Percentiles rank a stretch among this genome's conserved stretches.
phyloP scores from a whole-genome alignment of 2,888 invertebrate species.

The Noctua janthe region DNA sequence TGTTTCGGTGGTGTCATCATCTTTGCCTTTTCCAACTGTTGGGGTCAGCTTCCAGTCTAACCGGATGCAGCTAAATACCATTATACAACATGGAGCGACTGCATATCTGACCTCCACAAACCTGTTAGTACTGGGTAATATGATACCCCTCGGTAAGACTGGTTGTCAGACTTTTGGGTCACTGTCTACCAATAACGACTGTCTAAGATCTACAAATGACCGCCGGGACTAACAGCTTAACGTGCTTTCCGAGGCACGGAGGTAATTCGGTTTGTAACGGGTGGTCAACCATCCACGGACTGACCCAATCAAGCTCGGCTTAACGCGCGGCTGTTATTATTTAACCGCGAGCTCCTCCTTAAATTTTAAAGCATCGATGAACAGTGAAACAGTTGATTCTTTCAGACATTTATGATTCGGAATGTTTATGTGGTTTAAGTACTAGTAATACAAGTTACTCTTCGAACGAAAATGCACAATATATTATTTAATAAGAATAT shows the following conservation, averaged over 20 bases:
- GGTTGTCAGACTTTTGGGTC: no score
- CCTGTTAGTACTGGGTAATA: no score
- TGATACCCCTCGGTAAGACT: no score
- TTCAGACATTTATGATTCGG: not conserved
- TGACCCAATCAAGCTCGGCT: no score
- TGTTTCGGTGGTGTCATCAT: not conserved
- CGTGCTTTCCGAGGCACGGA: no score
- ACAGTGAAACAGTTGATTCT: not conserved
- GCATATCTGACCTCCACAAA: not conserved
- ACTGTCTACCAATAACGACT: no score
- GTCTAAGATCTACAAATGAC: no score
- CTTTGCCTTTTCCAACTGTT: not conserved
- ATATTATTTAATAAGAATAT: not conserved
- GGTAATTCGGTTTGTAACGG: no score
- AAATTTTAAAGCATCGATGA: not conserved
- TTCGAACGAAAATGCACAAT: not conserved
- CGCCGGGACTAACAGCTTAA: no score
- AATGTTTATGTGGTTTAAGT: no score
- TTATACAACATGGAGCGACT: not conserved
- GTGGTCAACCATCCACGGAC: no score
- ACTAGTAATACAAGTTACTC: not conserved
- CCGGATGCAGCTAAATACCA: not conserved
- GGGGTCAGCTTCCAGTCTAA: not conserved
- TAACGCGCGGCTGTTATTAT: no score
- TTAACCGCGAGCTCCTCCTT: not conserved